Evolutionary conservation across 2,888 invertebrate genomes (phyloP).

Genomic region (Spodoptera exigua): DNA sequence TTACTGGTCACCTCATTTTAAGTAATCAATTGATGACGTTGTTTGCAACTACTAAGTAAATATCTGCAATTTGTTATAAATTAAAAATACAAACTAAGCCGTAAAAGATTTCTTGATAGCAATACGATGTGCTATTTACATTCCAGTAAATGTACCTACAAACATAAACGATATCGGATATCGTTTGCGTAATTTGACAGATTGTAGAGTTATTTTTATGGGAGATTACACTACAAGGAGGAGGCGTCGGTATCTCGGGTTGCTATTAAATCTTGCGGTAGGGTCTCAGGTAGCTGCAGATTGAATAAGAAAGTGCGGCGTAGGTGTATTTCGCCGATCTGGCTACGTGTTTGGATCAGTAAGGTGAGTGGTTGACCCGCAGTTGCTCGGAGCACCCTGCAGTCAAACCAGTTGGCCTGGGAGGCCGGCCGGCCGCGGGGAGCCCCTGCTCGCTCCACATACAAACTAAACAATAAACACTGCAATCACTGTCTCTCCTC

Average conservation of each 20-base stretch:
- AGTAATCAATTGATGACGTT: slow-evolving; percentile 23
- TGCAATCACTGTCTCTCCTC: slow-evolving; percentile 58
- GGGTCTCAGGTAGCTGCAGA: slow-evolving; percentile 59
- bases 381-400: slow-evolving; percentile 70
- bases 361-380: slow-evolving; percentile 83
- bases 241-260: neutral
- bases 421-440: slow-evolving; percentile 61
- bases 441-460: slow-evolving; percentile 60
- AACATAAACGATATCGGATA: slow-evolving; percentile 31
- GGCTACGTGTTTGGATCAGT: slow-evolving; percentile 81
- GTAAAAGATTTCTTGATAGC: slow-evolving; percentile 6
- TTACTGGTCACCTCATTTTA: slow-evolving; percentile 8
- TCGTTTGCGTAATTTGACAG: slow-evolving; percentile 29
- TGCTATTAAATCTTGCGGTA: slow-evolving; percentile 28
- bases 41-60: slow-evolving; percentile 13
- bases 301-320: slow-evolving; percentile 72
- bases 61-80: slow-evolving; percentile 2
- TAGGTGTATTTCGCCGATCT: slow-evolving; percentile 79
- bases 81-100: too few species aligned
- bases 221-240: too few species aligned
- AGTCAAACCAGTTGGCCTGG: slow-evolving; percentile 80
- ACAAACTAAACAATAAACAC: slow-evolving; percentile 69
- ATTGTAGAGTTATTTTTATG: too few species aligned
- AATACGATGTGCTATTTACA: slow-evolving; percentile 4
- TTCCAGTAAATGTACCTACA: slow-evolving; percentile 26